A percentile compares a stretch with the other conserved stretches of the same genome.
These are phyloP conservation scores for Bombylius discolor DNA, from an alignment of 2,888 invertebrate species.

Conservation along the genomic window DNA sequence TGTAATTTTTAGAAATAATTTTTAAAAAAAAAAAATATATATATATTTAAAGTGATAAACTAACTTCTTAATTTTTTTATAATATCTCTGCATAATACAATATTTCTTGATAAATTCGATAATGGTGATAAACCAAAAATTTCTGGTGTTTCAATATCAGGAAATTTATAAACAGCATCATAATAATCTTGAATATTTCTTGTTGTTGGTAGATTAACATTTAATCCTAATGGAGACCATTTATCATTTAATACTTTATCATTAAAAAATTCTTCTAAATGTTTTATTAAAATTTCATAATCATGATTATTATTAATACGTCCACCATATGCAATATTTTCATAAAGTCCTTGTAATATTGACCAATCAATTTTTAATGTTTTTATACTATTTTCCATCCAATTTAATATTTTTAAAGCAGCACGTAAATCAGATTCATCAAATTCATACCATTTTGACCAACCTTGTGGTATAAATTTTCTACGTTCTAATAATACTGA, in stretches of 20 bases:
- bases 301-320: slow-evolving; percentile 70
- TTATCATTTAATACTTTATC: slow-evolving; percentile 45
- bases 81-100: slow-evolving; percentile 25
- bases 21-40: too few relatives aligned
- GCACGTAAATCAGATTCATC: slow-evolving; percentile 67
- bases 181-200: slow-evolving; percentile 31
- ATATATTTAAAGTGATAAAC: slow-evolving; percentile 15
- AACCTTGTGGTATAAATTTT: slow-evolving; percentile 83
- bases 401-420: slow-evolving; percentile 46
- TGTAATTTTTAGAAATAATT: background rate
- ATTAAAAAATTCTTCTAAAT: slow-evolving; percentile 50
- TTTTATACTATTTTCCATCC: slow-evolving; percentile 22
- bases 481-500: slow-evolving; percentile 84
- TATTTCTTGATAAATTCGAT: slow-evolving; percentile 29
- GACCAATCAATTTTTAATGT: slow-evolving; percentile 46
- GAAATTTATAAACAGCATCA: slow-evolving; percentile 26
- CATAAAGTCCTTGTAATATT: slow-evolving; percentile 61
- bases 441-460: slow-evolving; percentile 84
- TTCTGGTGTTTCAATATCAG: slow-evolving; percentile 30
- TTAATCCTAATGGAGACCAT: slow-evolving; percentile 43
- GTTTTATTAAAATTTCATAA: slow-evolving; percentile 26
- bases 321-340: slow-evolving; percentile 74
- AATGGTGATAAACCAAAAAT: slow-evolving; percentile 30
- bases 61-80: slow-evolving; percentile 26
- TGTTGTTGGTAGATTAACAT: slow-evolving; percentile 27